Conservation (phyloP, 1,140 invertebrate genomes). For the Carcinoscorpius rotundicauda region DNA sequence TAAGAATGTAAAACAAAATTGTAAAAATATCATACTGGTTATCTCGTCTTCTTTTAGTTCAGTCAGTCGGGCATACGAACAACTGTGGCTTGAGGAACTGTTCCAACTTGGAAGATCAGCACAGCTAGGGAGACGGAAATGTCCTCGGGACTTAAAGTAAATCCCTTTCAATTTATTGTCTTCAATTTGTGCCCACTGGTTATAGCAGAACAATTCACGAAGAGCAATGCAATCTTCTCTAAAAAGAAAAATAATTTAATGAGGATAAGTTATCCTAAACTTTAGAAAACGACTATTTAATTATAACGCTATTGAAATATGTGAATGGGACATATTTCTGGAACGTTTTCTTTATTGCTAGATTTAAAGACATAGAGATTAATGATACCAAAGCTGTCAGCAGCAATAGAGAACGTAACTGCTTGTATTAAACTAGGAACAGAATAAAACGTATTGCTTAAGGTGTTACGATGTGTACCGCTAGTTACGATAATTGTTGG, state of each 20-base stretch:
- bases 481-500: too few species aligned
- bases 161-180: constrained; percentile 69
- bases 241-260: neutral
- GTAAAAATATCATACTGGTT: constrained; percentile 34
- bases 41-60: constrained; percentile 59
- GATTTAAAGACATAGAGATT: neutral
- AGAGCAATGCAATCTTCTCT: constrained; percentile 88
- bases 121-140: constrained; percentile 78
- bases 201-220: constrained; percentile 77
- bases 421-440: too few species aligned
- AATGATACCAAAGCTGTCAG: neutral
- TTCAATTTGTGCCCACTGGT: constrained; percentile 80
- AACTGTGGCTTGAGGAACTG: constrained; percentile 36
- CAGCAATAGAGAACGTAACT: too few species aligned
- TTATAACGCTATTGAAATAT: neutral
- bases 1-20: neutral
- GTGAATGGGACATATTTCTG: neutral
- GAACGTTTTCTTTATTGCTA: neutral
- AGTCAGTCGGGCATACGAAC: constrained; percentile 66
- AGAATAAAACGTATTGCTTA: too few species aligned
- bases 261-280: neutral
- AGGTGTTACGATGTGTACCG: too few species aligned
- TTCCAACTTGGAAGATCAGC: constrained; percentile 49
- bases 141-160: constrained; percentile 63
- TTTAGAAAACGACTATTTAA: neutral